These are phyloP conservation scores for Danio choprae DNA, from an alignment of 2,797 vertebrate genomes.

Conservation along the genomic window DNA sequence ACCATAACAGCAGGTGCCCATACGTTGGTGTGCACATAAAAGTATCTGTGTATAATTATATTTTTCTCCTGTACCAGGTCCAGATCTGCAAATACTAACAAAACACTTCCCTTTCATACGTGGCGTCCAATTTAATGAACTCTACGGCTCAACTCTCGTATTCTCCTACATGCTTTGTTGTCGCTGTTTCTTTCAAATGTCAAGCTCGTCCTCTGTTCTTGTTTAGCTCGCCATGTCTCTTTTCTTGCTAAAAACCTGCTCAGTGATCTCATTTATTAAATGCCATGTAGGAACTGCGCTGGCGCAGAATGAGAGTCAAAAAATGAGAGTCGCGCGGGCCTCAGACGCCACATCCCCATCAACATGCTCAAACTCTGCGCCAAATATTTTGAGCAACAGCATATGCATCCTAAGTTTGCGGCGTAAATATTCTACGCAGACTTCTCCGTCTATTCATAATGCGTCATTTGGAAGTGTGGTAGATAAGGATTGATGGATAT, in stretches of 20 bases:
- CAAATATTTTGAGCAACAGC: constrained; percentile 31
- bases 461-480: neutral
- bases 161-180: constrained; percentile 50
- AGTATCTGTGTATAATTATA: neutral
- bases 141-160: constrained; percentile 45
- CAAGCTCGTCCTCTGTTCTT: constrained; percentile 56
- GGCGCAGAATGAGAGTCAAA: constrained; percentile 58
- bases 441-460: neutral
- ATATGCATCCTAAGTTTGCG: constrained; percentile 24
- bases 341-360: constrained; percentile 59
- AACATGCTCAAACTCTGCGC: constrained; percentile 49
- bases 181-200: constrained; percentile 59
- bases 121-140: constrained; percentile 50
- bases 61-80: neutral
- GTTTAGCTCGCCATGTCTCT: constrained; percentile 48
- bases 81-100: neutral
- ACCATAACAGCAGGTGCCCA: constrained; percentile 10
- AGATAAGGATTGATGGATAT: neutral
- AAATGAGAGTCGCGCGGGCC: constrained; percentile 8
- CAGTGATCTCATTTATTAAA: constrained; percentile 66
- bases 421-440: constrained; percentile 14
- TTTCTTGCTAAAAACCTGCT: constrained; percentile 53
- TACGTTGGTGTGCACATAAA: neutral
- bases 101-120: neutral
- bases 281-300: constrained; percentile 63